Evolutionary conservation across 2,888 invertebrate genomes (phyloP).

Genomic region (Gari tellinella): DNA sequence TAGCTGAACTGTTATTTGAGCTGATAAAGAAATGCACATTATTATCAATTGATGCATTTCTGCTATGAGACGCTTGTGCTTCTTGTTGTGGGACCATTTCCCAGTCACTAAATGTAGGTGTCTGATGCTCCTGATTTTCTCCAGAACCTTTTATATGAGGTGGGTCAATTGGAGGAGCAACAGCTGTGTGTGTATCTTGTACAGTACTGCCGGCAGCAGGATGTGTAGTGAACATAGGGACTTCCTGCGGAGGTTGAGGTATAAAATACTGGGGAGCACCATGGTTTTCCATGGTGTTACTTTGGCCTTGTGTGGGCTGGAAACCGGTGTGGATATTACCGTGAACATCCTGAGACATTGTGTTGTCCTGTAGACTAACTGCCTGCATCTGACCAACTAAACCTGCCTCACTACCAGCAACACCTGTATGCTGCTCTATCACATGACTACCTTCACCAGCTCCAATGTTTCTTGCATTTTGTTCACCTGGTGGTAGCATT

Average conservation of each 20-base stretch:
- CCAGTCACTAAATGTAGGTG: constrained; percentile 70
- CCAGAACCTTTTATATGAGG: too few relatives aligned
- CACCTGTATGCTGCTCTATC: constrained; percentile 3
- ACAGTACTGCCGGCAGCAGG: too few relatives aligned
- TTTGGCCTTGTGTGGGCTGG: too few relatives aligned
- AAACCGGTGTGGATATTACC: constrained; percentile 2
- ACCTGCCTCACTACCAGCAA: constrained; percentile 5
- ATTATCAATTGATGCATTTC: constrained; percentile 63
- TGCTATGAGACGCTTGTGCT: constrained; percentile 49
- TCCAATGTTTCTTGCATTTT: constrained; percentile 18
- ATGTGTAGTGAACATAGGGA: too few relatives aligned
- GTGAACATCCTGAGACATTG: constrained; percentile 8
- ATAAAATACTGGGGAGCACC: too few relatives aligned
- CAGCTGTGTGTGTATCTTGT: too few relatives aligned
- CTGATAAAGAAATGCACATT: constrained; percentile 72
- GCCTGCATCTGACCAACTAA: constrained; percentile 22
- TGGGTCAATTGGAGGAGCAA: too few relatives aligned
- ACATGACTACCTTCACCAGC: constrained; percentile 13
- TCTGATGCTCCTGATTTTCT: background rate
- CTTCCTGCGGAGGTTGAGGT: too few relatives aligned
- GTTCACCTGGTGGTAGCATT: constrained; percentile 7
- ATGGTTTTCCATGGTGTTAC: too few relatives aligned
- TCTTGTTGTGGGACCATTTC: constrained; percentile 63
- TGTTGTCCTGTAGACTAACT: constrained; percentile 5
- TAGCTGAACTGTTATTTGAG: constrained; percentile 61